These are phyloP conservation scores for Fundulus diaphanus DNA, from an alignment of 2,797 vertebrate genomes.

Conservation along the genomic window DNA sequence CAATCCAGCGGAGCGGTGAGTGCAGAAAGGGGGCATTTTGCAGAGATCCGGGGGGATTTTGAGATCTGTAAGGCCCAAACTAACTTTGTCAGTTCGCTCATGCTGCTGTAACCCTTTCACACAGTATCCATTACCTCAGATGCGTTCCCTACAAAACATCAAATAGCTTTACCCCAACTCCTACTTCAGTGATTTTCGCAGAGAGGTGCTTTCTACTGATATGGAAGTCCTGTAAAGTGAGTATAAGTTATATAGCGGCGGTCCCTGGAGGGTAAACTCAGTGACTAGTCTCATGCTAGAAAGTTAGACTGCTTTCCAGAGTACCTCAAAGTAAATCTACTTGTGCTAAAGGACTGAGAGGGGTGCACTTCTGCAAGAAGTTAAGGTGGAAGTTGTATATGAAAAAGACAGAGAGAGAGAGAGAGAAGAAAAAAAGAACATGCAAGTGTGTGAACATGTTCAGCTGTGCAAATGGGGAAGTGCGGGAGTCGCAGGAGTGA, in stretches of 20 bases:
- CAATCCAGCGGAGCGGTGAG: constrained; percentile 63
- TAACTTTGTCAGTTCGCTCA: constrained; percentile 81
- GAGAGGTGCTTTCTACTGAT: constrained; percentile 69
- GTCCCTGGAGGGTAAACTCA: constrained; percentile 69
- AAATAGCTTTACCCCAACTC: constrained; percentile 73
- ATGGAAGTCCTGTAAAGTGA: constrained; percentile 79
- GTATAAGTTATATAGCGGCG: constrained; percentile 72
- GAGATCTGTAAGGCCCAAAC: constrained; percentile 79
- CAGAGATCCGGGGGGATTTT: constrained; percentile 69
- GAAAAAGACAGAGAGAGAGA: constrained; percentile 37
- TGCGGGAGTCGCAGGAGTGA: constrained; percentile 23
- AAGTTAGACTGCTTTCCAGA: constrained; percentile 71
- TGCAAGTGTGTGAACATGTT: constrained; percentile 53
- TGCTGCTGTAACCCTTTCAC: constrained; percentile 73
- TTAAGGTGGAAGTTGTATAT: constrained; percentile 71
- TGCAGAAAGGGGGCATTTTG: constrained; percentile 61
- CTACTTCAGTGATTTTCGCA: constrained; percentile 60
- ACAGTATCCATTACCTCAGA: constrained; percentile 77
- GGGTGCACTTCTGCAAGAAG: constrained; percentile 68
- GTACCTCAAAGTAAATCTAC: constrained; percentile 74
- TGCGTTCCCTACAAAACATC: constrained; percentile 70
- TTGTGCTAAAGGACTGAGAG: constrained; percentile 68
- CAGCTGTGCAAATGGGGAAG: constrained; percentile 45
- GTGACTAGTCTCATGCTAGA: constrained; percentile 71
- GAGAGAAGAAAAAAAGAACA: constrained; percentile 39